Percentiles rank a stretch among this genome's conserved stretches.
Evolutionary conservation across 2,888 invertebrate species (phyloP).

Genomic region (Andrena trimmerana): DNA sequence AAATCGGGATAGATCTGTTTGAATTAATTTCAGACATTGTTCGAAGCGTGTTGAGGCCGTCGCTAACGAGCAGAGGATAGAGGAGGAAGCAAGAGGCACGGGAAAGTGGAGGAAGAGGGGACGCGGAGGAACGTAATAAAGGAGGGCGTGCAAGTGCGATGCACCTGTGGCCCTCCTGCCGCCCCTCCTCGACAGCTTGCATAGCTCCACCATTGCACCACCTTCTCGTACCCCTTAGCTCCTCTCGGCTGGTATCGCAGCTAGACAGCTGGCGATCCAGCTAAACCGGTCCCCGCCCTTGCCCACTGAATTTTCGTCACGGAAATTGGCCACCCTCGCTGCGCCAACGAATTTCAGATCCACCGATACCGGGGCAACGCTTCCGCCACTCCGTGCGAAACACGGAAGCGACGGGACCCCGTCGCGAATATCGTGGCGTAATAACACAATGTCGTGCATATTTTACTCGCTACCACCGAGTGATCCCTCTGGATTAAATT

Average conservation of each 20-base stretch:
- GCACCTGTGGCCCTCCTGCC: conserved; percentile 77
- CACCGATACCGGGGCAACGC: conserved; percentile 5
- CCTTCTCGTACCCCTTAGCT: conserved; percentile 55
- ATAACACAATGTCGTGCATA: not conserved
- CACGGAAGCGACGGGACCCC: conserved; percentile 6
- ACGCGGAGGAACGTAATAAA: conserved; percentile 70
- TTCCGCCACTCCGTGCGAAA: conserved; percentile 23
- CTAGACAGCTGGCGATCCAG: conserved; percentile 46
- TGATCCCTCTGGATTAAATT: not conserved
- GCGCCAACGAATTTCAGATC: conserved; percentile 29
- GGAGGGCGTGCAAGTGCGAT: conserved; percentile 78
- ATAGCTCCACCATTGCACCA: conserved; percentile 29
- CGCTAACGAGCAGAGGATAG: conserved; percentile 37
- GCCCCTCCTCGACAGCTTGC: conserved; percentile 50
- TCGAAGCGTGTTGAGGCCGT: conserved; percentile 16
- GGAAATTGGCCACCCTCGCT: conserved; percentile 52
- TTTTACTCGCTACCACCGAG: not conserved
- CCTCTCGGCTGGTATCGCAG: conserved; percentile 16
- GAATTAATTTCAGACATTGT: conserved; percentile 11
- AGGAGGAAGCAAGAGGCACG: conserved; percentile 42
- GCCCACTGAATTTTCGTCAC: conserved; percentile 48
- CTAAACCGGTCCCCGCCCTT: conserved; percentile 2
- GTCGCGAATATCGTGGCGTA: not conserved
- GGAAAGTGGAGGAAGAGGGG: conserved; percentile 47
- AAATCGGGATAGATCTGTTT: too few relatives aligned